A percentile compares a stretch with the other conserved stretches of the same genome.
Conservation (phyloP, 1,140 invertebrate genomes). For the Homalodisca vitripennis region DNA sequence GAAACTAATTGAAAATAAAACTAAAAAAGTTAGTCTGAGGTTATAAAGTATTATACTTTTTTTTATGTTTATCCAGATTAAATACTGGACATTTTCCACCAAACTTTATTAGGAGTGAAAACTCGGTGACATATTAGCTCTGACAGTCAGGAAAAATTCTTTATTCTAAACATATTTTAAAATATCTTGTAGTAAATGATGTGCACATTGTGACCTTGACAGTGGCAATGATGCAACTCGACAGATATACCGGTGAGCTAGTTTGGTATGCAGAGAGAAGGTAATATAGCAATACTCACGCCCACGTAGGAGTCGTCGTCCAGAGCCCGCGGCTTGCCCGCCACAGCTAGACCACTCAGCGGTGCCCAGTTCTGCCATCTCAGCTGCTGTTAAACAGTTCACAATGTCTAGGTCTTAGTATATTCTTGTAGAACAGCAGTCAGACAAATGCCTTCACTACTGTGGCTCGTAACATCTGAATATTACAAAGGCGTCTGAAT, state of each 20-base stretch:
- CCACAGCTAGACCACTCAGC: slow-evolving; percentile 48
- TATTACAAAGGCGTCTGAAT: neutral
- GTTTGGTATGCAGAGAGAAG: neutral
- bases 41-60: neutral
- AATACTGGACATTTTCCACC: neutral
- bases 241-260: neutral
- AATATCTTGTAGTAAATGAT: neutral
- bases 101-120: neutral
- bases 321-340: slow-evolving; percentile 50
- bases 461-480: no score
- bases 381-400: slow-evolving; percentile 38
- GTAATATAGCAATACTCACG: slow-evolving; percentile 48
- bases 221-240: neutral
- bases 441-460: no score
- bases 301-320: slow-evolving; percentile 69
- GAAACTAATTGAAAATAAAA: no score
- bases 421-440: neutral
- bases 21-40: neutral
- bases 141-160: no score
- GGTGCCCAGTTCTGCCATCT: slow-evolving; percentile 55
- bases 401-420: neutral
- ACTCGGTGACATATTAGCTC: neutral
- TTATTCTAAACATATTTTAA: no score
- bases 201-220: neutral
- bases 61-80: neutral